Conservation (phyloP, 2,797 vertebrate species). For the Masticophis lateralis region DNA sequence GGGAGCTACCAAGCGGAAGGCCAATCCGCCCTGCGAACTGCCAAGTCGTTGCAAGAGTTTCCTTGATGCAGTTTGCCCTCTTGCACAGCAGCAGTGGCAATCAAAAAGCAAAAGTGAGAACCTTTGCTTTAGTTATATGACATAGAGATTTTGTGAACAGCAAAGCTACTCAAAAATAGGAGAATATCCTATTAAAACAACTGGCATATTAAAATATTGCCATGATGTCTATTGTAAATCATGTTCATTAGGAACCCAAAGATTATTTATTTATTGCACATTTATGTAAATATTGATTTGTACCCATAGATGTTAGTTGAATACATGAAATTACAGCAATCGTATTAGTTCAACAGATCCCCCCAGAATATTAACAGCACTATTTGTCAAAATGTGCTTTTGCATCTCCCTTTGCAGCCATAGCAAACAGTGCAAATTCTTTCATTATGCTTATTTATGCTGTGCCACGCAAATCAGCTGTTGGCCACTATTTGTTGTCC, state of each 20-base stretch:
- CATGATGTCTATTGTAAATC: not conserved
- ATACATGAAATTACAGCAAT: not conserved
- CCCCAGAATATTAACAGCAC: not conserved
- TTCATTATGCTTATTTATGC: no score
- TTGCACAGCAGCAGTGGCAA: not conserved
- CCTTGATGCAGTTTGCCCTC: not conserved
- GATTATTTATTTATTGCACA: not conserved
- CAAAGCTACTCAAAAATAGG: not conserved
- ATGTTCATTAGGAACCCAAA: not conserved
- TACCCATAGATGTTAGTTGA: not conserved
- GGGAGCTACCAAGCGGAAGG: not conserved
- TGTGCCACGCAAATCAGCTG: no score
- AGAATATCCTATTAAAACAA: not conserved
- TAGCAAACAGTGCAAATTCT: no score
- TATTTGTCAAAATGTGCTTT: not conserved
- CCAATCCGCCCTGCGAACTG: not conserved
- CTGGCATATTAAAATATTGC: not conserved
- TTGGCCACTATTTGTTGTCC: no score
- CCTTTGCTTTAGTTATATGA: not conserved
- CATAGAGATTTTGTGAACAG: not conserved
- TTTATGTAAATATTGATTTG: not conserved
- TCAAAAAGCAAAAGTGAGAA: not conserved
- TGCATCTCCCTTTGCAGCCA: no score
- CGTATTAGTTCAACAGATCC: not conserved
- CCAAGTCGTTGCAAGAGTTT: not conserved